phyloP scores from a whole-genome alignment of 2,888 invertebrate species.

The Pomacea canaliculata region DNA sequence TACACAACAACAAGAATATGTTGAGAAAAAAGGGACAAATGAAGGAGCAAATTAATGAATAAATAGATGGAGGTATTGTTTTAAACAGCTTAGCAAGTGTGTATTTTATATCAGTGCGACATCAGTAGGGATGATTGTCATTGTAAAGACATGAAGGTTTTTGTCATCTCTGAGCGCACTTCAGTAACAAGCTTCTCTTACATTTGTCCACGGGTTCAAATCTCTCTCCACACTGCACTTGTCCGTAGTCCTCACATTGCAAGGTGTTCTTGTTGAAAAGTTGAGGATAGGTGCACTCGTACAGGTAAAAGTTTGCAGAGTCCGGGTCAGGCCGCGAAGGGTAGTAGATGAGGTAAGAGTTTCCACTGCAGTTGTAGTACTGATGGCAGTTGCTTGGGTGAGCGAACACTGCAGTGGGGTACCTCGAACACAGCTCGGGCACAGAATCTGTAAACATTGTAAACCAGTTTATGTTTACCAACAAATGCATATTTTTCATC shows the following conservation, averaged over 20 bases:
- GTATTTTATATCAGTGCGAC: too few species aligned
- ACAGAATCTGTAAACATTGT: too few species aligned
- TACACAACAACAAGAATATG: too few species aligned
- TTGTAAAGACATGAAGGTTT: too few species aligned
- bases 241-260: slow-evolving; percentile 12
- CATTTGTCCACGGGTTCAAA: slow-evolving; percentile 8
- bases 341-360: slow-evolving; percentile 27
- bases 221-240: slow-evolving; percentile 17
- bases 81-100: too few species aligned
- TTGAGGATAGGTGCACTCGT: slow-evolving; percentile 25
- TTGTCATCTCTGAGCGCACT: too few species aligned
- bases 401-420: not conserved
- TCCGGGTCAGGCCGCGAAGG: slow-evolving; percentile 21
- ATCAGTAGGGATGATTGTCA: too few species aligned
- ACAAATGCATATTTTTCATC: too few species aligned
- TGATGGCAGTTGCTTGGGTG: not conserved
- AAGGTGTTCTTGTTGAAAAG: slow-evolving; percentile 10
- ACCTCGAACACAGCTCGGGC: too few species aligned
- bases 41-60: not conserved
- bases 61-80: not conserved
- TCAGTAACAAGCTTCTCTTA: not conserved
- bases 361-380: slow-evolving; percentile 47
- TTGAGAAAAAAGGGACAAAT: too few species aligned
- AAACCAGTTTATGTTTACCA: too few species aligned
- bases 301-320: slow-evolving; percentile 30